These are phyloP conservation scores for Labeo catla DNA, from an alignment of 2,113 vertebrate species.

Conservation along the genomic window DNA sequence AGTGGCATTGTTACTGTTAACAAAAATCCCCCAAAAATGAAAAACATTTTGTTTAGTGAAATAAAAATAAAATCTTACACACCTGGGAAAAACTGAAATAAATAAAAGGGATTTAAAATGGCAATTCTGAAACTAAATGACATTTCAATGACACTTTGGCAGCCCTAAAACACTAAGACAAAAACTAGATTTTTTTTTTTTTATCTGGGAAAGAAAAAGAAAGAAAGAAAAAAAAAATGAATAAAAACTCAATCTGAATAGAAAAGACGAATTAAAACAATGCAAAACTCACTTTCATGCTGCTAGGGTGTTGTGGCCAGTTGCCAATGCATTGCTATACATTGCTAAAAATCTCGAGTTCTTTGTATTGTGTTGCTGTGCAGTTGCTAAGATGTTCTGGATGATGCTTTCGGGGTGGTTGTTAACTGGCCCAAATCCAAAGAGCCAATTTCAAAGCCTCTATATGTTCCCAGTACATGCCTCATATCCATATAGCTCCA, in stretches of 20 bases:
- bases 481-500: background rate
- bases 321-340: background rate
- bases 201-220: too few relatives aligned
- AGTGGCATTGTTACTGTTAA: background rate
- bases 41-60: too few relatives aligned
- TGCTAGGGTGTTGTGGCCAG: background rate
- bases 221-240: background rate
- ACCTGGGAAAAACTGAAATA: too few relatives aligned
- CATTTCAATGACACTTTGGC: too few relatives aligned
- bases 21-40: too few relatives aligned
- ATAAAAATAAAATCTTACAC: too few relatives aligned
- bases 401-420: background rate
- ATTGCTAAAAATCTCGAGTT: background rate
- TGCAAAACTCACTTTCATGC: too few relatives aligned
- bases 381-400: background rate
- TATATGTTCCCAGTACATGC: background rate
- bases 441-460: background rate
- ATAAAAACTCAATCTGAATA: background rate
- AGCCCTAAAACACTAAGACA: too few relatives aligned
- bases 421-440: background rate
- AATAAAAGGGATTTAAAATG: too few relatives aligned
- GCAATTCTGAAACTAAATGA: too few relatives aligned
- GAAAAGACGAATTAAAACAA: background rate
- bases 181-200: too few relatives aligned
- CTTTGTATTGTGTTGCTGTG: background rate